phyloP scores from a whole-genome alignment of 2,797 vertebrate species.

The Intellagama lesueurii region DNA sequence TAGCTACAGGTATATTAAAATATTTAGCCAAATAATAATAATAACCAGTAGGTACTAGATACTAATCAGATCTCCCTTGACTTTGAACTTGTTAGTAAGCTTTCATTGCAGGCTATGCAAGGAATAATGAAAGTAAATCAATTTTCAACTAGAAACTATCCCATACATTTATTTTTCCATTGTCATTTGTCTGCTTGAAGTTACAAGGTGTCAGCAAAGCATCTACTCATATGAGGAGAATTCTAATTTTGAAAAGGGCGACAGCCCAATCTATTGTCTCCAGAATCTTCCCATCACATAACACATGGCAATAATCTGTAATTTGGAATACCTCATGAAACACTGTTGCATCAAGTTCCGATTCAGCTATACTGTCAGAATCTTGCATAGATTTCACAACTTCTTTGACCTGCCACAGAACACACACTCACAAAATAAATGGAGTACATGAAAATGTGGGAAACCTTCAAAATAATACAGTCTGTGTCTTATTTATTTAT shows the following conservation, averaged over 20 bases:
- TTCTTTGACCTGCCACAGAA: conserved; percentile 63
- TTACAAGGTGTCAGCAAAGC: not conserved
- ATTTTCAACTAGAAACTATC: not conserved
- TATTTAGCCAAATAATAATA: not conserved
- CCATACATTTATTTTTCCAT: not conserved
- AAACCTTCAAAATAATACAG: not conserved
- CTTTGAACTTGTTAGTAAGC: not conserved
- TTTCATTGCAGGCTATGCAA: not conserved
- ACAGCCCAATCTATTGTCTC: not conserved
- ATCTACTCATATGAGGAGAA: not conserved
- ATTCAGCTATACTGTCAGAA: conserved; percentile 81
- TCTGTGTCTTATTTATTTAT: too few species aligned
- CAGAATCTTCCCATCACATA: not conserved
- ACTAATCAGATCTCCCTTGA: not conserved
- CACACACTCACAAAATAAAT: conserved; percentile 24
- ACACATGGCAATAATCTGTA: not conserved
- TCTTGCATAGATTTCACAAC: conserved; percentile 72
- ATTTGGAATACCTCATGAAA: conserved; percentile 76
- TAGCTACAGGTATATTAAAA: not conserved
- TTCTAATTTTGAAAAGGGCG: not conserved
- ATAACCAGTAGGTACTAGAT: not conserved
- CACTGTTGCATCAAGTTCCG: conserved; percentile 76
- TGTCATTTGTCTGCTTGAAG: not conserved
- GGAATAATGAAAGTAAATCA: not conserved
- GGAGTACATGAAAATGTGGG: not conserved